A percentile compares a stretch with the other conserved stretches of the same genome.
Conservation (phyloP, 2,113 vertebrate genomes). For the Phoenicopterus ruber region DNA sequence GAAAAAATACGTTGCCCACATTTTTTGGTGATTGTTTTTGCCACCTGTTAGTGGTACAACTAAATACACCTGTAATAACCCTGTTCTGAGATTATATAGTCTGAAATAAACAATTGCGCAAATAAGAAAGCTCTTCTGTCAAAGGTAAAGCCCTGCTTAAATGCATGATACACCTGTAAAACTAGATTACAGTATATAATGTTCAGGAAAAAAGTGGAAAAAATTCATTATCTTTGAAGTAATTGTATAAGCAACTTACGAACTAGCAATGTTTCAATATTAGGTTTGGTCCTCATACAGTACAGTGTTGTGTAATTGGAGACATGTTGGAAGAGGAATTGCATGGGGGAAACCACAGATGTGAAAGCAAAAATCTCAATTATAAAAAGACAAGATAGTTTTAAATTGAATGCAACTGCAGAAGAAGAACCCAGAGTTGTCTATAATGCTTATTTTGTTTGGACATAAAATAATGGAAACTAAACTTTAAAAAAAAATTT, state of each 20-base stretch:
- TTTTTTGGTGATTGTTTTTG: conserved; percentile 55
- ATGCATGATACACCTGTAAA: conserved; percentile 69
- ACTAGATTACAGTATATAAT: conserved; percentile 49
- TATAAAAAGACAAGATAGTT: conserved; percentile 11
- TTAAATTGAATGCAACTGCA: conserved; percentile 27
- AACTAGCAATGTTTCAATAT: not conserved
- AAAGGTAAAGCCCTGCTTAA: conserved; percentile 60
- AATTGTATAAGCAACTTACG: not conserved
- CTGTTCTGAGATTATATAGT: conserved; percentile 56
- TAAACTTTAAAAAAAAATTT: not conserved
- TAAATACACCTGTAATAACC: conserved; percentile 49
- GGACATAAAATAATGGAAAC: conserved; percentile 38
- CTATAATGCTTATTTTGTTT: not conserved
- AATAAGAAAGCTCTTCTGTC: conserved; percentile 66
- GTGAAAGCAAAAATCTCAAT: conserved; percentile 20
- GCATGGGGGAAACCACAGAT: conserved; percentile 14
- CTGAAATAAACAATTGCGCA: conserved; percentile 56
- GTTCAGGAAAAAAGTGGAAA: conserved; percentile 42
- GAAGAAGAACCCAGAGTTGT: not conserved
- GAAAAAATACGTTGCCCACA: conserved; percentile 37
- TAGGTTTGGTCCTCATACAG: conserved; percentile 13
- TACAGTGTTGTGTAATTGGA: not conserved
- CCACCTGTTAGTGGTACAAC: conserved; percentile 60
- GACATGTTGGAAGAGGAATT: conserved; percentile 24
- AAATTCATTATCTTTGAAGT: conserved; percentile 33